These are phyloP conservation scores for Pseudotriccus pelzelni DNA, from an alignment of 2,797 vertebrate species.

Conservation along the genomic window DNA sequence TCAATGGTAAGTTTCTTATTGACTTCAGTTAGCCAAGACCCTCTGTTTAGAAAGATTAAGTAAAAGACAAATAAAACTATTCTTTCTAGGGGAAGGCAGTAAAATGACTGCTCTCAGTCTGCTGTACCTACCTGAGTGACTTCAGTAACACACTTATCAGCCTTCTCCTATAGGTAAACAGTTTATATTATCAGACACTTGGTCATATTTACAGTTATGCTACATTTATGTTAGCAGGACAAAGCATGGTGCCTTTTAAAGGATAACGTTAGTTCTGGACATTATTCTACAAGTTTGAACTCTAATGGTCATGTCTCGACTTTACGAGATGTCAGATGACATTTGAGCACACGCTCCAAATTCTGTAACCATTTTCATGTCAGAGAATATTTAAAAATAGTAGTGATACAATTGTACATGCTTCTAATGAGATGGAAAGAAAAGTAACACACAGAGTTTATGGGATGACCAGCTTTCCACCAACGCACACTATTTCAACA, in stretches of 20 bases:
- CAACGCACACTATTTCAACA: neutral
- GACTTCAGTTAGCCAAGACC: slow-evolving; percentile 2
- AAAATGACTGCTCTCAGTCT: neutral
- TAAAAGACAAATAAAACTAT: slow-evolving; percentile 23
- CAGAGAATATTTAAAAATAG: neutral
- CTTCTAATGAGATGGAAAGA: neutral
- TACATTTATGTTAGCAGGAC: neutral
- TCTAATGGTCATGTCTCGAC: neutral
- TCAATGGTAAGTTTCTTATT: neutral
- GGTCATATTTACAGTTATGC: neutral
- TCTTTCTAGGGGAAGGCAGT: neutral
- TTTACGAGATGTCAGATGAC: neutral
- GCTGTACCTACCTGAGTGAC: neutral
- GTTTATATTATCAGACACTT: neutral
- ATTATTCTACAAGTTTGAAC: neutral
- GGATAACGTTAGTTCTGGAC: neutral
- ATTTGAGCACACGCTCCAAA: neutral
- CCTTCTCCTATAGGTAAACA: neutral
- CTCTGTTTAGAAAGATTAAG: slow-evolving; percentile 31
- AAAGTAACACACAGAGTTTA: neutral
- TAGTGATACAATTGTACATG: neutral
- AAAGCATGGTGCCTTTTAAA: neutral
- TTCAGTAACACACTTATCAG: neutral
- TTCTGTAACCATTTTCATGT: neutral
- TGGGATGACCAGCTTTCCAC: neutral